A percentile compares a stretch with the other conserved stretches of the same genome.
Evolutionary conservation across 2,888 invertebrate species (phyloP).

Genomic region (Drosophila pegasa): DNA sequence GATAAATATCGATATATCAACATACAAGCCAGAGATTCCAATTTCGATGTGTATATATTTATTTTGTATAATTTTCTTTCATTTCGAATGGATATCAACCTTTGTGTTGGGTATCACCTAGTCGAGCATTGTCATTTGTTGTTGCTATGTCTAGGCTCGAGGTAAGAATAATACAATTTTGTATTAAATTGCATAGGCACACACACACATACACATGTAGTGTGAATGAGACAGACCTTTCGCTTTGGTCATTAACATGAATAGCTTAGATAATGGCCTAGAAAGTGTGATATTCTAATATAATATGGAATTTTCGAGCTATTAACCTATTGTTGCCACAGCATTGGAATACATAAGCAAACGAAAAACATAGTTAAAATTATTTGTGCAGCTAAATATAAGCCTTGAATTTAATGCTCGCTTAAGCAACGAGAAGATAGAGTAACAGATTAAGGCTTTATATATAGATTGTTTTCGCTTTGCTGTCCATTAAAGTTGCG

Average conservation of each 20-base stretch:
- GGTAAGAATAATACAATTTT: conserved; percentile 62
- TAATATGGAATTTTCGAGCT: not conserved
- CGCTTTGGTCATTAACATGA: not conserved
- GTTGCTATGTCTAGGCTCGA: conserved; percentile 53
- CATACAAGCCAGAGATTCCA: too few species aligned
- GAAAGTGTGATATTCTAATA: not conserved
- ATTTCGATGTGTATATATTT: too few species aligned
- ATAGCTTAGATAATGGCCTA: not conserved
- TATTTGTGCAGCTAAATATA: not conserved
- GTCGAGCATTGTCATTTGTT: not conserved
- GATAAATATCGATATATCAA: not conserved
- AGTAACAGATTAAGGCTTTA: not conserved
- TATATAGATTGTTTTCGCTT: too few species aligned
- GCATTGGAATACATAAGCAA: not conserved
- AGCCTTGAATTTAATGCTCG: too few species aligned
- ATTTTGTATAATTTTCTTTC: too few species aligned
- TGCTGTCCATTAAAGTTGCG: too few species aligned
- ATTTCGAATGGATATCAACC: not conserved
- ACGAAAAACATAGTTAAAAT: not conserved
- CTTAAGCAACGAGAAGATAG: not conserved
- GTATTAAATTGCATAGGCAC: conserved; percentile 65
- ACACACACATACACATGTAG: conserved; percentile 5
- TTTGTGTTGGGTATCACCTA: not conserved
- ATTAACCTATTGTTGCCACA: not conserved
- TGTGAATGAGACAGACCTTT: not conserved